These are phyloP conservation scores for Machimus atricapillus DNA, from an alignment of 2,888 invertebrate species.

Conservation along the genomic window DNA sequence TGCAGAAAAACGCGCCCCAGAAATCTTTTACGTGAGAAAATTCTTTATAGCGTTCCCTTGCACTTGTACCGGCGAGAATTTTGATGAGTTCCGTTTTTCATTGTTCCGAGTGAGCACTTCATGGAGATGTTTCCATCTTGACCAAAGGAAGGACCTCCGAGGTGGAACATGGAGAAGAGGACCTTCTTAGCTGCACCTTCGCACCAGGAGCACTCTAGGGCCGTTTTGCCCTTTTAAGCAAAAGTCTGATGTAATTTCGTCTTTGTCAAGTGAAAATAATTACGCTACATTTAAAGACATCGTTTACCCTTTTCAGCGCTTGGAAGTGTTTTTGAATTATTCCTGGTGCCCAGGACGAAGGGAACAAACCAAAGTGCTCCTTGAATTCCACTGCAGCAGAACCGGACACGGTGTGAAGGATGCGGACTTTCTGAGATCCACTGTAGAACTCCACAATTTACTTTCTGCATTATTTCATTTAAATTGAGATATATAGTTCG, in stretches of 20 bases:
- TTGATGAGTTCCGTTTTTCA: constrained; percentile 27
- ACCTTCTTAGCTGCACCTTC: neutral
- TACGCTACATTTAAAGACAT: constrained; percentile 29
- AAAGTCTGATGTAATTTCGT: constrained; percentile 19
- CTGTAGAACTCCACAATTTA: constrained; percentile 21
- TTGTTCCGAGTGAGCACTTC: constrained; percentile 27
- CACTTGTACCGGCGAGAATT: constrained; percentile 30
- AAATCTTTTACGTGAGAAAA: constrained; percentile 37
- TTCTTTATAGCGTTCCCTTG: constrained; percentile 18
- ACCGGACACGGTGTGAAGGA: neutral
- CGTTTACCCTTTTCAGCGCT: neutral
- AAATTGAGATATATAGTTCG: constrained; percentile 30
- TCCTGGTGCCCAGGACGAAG: neutral
- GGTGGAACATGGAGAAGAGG: neutral
- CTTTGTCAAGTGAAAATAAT: constrained; percentile 35
- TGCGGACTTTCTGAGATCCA: neutral
- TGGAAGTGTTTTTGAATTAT: constrained; percentile 32
- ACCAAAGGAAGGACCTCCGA: neutral
- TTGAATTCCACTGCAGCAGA: neutral
- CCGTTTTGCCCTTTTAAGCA: neutral
- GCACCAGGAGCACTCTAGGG: neutral
- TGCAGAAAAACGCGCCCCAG: constrained; percentile 16
- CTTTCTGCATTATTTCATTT: constrained; percentile 28
- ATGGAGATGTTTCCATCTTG: constrained; percentile 25
- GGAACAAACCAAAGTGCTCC: neutral